phyloP scores from a whole-genome alignment of 2,113 vertebrate genomes.

The Promerops cafer region DNA sequence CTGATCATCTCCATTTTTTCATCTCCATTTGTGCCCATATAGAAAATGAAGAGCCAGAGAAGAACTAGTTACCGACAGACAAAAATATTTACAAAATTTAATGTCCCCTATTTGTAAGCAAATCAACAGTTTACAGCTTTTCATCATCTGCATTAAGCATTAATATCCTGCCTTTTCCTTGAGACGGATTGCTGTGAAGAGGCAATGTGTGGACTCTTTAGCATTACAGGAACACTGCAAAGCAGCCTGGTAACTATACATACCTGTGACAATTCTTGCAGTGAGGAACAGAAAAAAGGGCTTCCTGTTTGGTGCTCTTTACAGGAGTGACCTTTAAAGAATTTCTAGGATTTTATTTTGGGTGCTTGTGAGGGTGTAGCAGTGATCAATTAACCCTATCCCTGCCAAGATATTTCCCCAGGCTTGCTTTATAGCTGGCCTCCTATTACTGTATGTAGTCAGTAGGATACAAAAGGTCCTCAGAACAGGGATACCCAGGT shows the following conservation, averaged over 20 bases:
- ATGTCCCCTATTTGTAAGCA: not conserved
- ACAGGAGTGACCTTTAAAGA: not conserved
- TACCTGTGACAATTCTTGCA: not conserved
- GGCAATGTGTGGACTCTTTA: not conserved
- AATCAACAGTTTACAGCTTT: not conserved
- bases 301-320: not conserved
- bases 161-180: not conserved
- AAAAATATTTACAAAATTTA: slow-evolving; percentile 14
- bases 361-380: not conserved
- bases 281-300: not conserved
- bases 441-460: not conserved
- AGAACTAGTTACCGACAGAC: not conserved
- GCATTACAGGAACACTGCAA: not conserved
- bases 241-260: not conserved
- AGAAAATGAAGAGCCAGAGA: not conserved
- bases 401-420: not conserved
- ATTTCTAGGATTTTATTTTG: not conserved
- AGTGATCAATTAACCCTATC: not conserved
- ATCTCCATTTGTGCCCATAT: not conserved
- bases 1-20: not conserved
- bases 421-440: not conserved
- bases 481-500: not conserved
- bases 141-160: not conserved
- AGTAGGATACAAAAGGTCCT: not conserved
- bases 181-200: not conserved